Evolutionary conservation across 2,113 vertebrate species (phyloP).

Genomic region (Mus spicilegus): DNA sequence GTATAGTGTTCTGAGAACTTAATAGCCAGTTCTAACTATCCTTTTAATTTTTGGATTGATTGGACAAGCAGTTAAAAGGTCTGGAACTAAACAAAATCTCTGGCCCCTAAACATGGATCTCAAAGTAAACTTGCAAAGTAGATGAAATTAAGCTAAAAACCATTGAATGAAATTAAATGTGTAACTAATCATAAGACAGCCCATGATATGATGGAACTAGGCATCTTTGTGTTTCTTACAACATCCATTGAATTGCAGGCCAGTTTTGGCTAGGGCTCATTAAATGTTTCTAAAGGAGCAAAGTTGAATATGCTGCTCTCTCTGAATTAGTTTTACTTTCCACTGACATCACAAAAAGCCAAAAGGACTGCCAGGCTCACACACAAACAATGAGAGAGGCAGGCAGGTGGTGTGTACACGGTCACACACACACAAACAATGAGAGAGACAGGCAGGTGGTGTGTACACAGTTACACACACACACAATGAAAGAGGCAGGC

Average conservation of each 20-base stretch:
- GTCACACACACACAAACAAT: not conserved
- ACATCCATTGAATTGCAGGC: not conserved
- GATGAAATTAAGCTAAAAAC: slow-evolving; percentile 28
- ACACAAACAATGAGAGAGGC: not conserved
- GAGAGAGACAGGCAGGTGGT: not conserved
- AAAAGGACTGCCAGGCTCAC: not conserved
- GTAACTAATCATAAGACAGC: not conserved
- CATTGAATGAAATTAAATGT: slow-evolving; percentile 19
- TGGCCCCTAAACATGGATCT: not conserved
- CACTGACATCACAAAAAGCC: not conserved
- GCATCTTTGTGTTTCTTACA: not conserved
- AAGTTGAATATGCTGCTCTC: not conserved
- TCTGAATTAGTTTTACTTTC: slow-evolving; percentile 54
- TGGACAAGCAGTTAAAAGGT: not conserved
- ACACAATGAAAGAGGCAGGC: not conserved
- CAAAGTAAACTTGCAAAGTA: not conserved
- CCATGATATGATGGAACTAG: not conserved
- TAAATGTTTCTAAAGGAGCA: slow-evolving; percentile 55
- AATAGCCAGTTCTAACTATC: not conserved
- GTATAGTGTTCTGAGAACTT: not conserved
- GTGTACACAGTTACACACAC: not conserved
- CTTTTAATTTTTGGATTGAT: slow-evolving; percentile 11
- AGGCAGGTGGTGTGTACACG: not conserved
- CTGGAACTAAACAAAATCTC: not conserved
- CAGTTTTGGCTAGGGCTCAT: not conserved